Conservation (phyloP, 2,797 vertebrate genomes). For the Pangasius djambal region DNA sequence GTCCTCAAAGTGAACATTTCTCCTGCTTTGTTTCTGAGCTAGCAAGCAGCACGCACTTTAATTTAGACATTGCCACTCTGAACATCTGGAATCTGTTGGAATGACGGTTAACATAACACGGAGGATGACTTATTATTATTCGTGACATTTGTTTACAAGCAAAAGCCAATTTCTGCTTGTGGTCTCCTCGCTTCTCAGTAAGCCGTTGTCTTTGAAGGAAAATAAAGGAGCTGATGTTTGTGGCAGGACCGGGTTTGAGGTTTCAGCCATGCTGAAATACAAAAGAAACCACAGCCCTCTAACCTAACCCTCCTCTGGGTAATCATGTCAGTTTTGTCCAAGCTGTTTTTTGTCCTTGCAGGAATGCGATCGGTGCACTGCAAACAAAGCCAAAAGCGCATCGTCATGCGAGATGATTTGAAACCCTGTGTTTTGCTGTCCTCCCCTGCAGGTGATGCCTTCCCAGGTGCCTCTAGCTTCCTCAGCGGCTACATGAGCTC, state of each 20-base stretch:
- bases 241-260: constrained; percentile 38
- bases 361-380: constrained; percentile 26
- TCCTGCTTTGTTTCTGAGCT: neutral
- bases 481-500: constrained; percentile 77
- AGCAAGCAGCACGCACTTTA: constrained; percentile 24
- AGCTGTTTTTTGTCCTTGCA: constrained; percentile 43
- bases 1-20: neutral
- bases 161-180: constrained; percentile 43
- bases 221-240: constrained; percentile 27
- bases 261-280: constrained; percentile 38
- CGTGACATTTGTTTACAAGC: constrained; percentile 62
- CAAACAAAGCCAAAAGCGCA: neutral
- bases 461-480: constrained; percentile 77
- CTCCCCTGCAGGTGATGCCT: constrained; percentile 76
- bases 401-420: neutral
- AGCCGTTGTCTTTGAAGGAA: constrained; percentile 44
- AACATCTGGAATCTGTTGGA: constrained; percentile 60
- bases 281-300: constrained; percentile 52
- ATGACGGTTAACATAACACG: constrained; percentile 53
- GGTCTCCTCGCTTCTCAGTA: constrained; percentile 33
- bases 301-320: constrained; percentile 48
- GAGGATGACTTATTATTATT: constrained; percentile 56
- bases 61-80: constrained; percentile 48
- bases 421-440: constrained; percentile 17
- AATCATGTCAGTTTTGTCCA: constrained; percentile 51